Base-by-base conservation (phyloP, 1,140 invertebrate species). In the Aphaenogaster ashmeadi region DNA sequence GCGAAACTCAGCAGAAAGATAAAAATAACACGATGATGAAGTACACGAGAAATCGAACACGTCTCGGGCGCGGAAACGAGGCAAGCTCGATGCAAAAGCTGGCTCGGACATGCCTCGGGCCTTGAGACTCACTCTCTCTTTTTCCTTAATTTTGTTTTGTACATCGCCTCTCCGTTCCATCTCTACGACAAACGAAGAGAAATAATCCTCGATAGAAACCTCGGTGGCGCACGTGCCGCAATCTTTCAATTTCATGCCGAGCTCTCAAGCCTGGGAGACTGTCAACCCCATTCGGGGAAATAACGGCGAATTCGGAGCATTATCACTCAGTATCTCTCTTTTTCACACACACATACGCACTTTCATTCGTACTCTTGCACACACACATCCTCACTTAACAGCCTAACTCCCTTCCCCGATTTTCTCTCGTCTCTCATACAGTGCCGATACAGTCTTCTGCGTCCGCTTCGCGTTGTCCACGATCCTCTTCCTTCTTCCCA, bases 231-330 rank as follows among this genome's bases (percentile, higher is more conserved):
- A 27, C 54, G 27, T 38, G 64, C 47, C 8, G 33, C 74, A 47
- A 74, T 83, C 67, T 83, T 80, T 75, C 62, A 33, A 52, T 81
- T 78, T 89, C 74, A 9, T 62, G 47, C 72, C 69, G 71, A 80
- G 44, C 52, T 81, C 3, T 36, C 38, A 62, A 62, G 38, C 38
- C 58, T 86, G 75, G 75, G 74, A 88, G 87, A 90, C 91, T 90
- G 89, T 90, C 85, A 90, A 90, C 84, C 88, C 80, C 85, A 90
- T 85, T 85, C 75, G 79, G 89, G 88, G 67, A 89, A 91, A 90
- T 89, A 90, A 85, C 64, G 85, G 67, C 75, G 56, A 87, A 78
- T 83, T 88, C 79, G 60, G 58, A 92, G 50, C 66, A 66, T 88
- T 52, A 52, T 69, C 56, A 78, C n/a, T 67, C 47, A 33, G 3